Conservation (phyloP, 2,113 vertebrate genomes). For the Lepisosteus osseus region DNA sequence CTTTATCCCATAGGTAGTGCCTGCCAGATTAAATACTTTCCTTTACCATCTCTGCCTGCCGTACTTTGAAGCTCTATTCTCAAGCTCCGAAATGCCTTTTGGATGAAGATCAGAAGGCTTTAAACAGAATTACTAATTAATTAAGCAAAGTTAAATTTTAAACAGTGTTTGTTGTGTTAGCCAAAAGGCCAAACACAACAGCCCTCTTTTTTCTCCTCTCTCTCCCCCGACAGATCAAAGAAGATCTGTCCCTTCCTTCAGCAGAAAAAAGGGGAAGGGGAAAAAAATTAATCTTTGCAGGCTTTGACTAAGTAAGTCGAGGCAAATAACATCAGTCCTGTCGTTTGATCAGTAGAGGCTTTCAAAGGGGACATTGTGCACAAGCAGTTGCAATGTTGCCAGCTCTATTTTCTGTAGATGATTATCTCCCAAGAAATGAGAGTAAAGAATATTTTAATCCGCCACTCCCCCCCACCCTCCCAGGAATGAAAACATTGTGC, state of each 20-base stretch:
- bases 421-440: slow-evolving; percentile 64
- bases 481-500: too few species aligned
- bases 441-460: slow-evolving; percentile 58
- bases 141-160: slow-evolving; percentile 99
- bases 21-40: slow-evolving; percentile 77
- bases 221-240: slow-evolving; percentile 86
- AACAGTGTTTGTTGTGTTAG: slow-evolving; percentile 98
- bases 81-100: slow-evolving; percentile 89
- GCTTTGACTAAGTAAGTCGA: slow-evolving; percentile 67
- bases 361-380: slow-evolving; percentile 61
- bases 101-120: slow-evolving; percentile 95
- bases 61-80: slow-evolving; percentile 95
- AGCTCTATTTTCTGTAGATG: slow-evolving; percentile 54
- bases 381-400: slow-evolving; percentile 52
- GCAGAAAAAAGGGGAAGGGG: slow-evolving; percentile 43
- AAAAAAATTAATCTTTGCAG: slow-evolving; percentile 57
- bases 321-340: slow-evolving; percentile 59
- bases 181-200: slow-evolving; percentile 93
- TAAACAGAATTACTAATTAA: slow-evolving; percentile 99
- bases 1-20: slow-evolving; percentile 59
- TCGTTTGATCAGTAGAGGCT: slow-evolving; percentile 64
- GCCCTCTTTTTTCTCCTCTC: slow-evolving; percentile 71
- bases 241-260: slow-evolving; percentile 72
- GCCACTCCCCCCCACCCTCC: slow-evolving; percentile 11
- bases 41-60: slow-evolving; percentile 75